Evolutionary conservation across 2,113 vertebrate species (phyloP).

Genomic region (Epinephelus moara): DNA sequence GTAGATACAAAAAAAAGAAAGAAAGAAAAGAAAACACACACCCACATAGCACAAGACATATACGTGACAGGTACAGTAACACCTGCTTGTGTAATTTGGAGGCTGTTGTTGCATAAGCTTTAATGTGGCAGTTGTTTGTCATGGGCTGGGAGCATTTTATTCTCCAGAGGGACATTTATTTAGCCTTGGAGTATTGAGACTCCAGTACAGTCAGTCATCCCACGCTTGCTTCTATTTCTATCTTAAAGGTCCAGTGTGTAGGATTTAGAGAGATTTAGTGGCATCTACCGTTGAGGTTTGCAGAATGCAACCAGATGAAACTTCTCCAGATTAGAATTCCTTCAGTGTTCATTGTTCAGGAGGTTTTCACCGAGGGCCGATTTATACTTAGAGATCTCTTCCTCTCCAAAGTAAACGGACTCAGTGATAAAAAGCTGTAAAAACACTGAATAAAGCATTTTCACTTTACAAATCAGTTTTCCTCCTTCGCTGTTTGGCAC

Average conservation of each 20-base stretch:
- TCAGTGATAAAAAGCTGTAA: too few species aligned
- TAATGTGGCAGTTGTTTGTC: constrained; percentile 41
- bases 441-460: too few species aligned
- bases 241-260: not conserved
- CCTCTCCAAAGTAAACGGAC: too few species aligned
- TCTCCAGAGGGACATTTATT: constrained; percentile 27
- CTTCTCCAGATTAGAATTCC: too few species aligned
- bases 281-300: too few species aligned
- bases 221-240: not conserved
- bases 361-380: too few species aligned
- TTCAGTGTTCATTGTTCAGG: too few species aligned
- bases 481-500: too few species aligned
- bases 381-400: too few species aligned
- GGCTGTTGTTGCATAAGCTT: constrained; percentile 31
- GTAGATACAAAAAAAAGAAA: not conserved
- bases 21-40: not conserved
- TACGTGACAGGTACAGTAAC: not conserved
- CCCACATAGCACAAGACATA: not conserved
- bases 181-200: constrained; percentile 5
- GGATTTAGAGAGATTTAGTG: too few species aligned
- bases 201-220: not conserved
- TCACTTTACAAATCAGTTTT: too few species aligned
- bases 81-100: constrained; percentile 15
- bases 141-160: constrained; percentile 9
- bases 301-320: too few species aligned